phyloP scores from a whole-genome alignment of 2,888 invertebrate species.

The Pteria penguin region DNA sequence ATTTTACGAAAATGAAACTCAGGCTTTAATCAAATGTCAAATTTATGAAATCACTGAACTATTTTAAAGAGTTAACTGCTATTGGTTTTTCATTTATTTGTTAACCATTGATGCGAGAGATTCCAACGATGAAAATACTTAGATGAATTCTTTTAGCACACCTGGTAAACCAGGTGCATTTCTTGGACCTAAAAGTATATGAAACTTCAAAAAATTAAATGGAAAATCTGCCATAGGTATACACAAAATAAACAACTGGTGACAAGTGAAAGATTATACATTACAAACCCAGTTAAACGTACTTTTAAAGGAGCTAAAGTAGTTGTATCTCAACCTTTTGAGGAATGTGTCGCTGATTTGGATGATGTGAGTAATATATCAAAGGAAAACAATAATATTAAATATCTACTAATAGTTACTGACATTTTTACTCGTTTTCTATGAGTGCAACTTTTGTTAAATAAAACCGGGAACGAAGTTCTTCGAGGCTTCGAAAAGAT shows the following conservation, averaged over 20 bases:
- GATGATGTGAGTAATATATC: slow-evolving; percentile 41
- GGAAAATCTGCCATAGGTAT: neutral
- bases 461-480: slow-evolving; percentile 39
- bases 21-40: neutral
- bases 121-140: too few species aligned
- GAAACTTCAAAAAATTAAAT: neutral
- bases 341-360: slow-evolving; percentile 40
- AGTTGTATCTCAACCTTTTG: slow-evolving; percentile 29
- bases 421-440: slow-evolving; percentile 44
- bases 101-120: neutral
- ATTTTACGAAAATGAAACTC: too few species aligned
- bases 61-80: neutral
- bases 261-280: slow-evolving; percentile 41
- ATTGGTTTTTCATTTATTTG: neutral
- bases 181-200: neutral
- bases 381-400: slow-evolving; percentile 38
- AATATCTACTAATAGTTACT: slow-evolving; percentile 40
- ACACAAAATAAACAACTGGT: slow-evolving; percentile 11
- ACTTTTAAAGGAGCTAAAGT: slow-evolving; percentile 39
- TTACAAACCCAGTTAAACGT: slow-evolving; percentile 31
- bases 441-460: slow-evolving; percentile 43
- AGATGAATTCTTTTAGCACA: neutral
- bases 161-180: neutral
- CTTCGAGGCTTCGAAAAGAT: slow-evolving; percentile 39
- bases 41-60: neutral